These are phyloP conservation scores for Hepsetus odoe DNA, from an alignment of 2,113 vertebrate species.

Conservation along the genomic window DNA sequence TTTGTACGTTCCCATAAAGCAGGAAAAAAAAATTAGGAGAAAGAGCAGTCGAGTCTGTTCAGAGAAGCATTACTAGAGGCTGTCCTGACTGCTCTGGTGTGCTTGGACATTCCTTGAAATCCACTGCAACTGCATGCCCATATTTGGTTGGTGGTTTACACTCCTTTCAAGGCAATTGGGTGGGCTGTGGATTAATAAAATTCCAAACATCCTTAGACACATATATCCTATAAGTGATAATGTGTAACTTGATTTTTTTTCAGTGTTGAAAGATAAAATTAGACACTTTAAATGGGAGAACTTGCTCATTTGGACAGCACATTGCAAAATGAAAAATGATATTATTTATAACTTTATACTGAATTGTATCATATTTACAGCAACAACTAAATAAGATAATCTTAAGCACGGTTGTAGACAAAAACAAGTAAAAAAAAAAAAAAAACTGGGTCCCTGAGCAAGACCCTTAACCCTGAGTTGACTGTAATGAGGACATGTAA, in stretches of 20 bases:
- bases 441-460: no score
- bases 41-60: background rate
- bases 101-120: constrained; percentile 96
- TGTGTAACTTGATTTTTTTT: constrained; percentile 2
- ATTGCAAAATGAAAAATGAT: background rate
- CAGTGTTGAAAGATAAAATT: no score
- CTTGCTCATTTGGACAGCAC: background rate
- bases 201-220: constrained; percentile 70
- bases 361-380: background rate
- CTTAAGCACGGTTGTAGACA: background rate
- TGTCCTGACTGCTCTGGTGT: constrained; percentile 49
- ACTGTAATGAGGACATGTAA: no score
- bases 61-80: constrained; percentile 17
- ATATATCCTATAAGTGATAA: constrained; percentile 62
- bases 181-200: constrained; percentile 77
- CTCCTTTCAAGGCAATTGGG: constrained; percentile 96
- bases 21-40: background rate
- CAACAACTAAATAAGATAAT: background rate
- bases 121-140: constrained; percentile 92
- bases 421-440: constrained; percentile 6
- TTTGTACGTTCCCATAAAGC: constrained; percentile 6
- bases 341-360: background rate
- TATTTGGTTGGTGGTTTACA: constrained; percentile 92
- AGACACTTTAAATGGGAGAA: no score
- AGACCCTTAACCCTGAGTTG: no score